Conservation (phyloP, 1,140 invertebrate species). For the Drosophila bocqueti region DNA sequence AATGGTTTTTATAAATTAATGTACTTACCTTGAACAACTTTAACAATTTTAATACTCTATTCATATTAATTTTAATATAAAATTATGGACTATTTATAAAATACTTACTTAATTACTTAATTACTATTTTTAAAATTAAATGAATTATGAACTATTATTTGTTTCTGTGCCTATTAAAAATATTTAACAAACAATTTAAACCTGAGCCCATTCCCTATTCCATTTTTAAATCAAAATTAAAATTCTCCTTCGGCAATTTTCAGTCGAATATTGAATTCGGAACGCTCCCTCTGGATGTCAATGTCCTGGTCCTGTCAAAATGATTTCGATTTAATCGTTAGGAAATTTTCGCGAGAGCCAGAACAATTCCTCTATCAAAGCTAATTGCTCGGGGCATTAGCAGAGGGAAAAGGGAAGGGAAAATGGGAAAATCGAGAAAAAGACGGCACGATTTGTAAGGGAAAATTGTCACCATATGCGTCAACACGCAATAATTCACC, state of each 20-base stretch:
- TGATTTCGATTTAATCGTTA: constrained; percentile 84
- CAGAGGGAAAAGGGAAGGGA: background rate
- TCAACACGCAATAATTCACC: constrained; percentile 85
- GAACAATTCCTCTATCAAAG: constrained; percentile 77
- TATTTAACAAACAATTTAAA: background rate
- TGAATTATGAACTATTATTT: too few species aligned
- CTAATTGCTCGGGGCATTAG: constrained; percentile 70
- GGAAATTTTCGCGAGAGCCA: constrained; percentile 65
- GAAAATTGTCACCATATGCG: constrained; percentile 85
- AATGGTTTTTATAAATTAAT: background rate
- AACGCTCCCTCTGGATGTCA: constrained; percentile 19
- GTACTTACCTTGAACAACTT: too few species aligned
- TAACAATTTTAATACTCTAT: background rate
- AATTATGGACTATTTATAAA: too few species aligned
- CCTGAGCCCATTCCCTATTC: background rate
- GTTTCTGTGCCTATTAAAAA: too few species aligned
- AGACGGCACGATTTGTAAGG: constrained; percentile 44
- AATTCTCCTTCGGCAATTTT: background rate
- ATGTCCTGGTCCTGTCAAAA: constrained; percentile 47
- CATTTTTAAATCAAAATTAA: background rate
- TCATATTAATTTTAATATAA: background rate
- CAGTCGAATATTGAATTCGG: background rate
- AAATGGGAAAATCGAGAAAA: constrained; percentile 1
- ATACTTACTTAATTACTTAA: too few species aligned
- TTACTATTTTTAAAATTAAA: too few species aligned